Conservation (phyloP, 2,888 invertebrate species). For the Pelosia muscerda region DNA sequence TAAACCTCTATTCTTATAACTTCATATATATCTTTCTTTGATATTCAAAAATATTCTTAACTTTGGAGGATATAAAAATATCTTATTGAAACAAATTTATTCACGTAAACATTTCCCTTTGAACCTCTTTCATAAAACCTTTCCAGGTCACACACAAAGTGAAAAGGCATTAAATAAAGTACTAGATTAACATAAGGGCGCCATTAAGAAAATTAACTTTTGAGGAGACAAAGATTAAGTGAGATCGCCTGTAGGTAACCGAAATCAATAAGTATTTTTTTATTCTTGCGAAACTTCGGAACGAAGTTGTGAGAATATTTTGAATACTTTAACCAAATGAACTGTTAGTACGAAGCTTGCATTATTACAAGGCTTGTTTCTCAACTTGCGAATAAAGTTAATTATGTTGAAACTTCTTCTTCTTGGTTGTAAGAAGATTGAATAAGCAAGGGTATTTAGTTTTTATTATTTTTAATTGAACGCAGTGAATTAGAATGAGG, state of each 20-base stretch:
- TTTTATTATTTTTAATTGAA: constrained; percentile 4
- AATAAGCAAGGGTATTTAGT: constrained; percentile 4
- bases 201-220: constrained; percentile 39
- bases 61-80: neutral
- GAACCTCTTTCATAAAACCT: neutral
- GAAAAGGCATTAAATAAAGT: neutral
- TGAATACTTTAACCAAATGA: constrained; percentile 56
- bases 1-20: neutral
- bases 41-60: neutral
- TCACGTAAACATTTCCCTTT: neutral
- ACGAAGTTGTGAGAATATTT: constrained; percentile 42
- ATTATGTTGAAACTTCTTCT: constrained; percentile 33
- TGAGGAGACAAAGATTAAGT: constrained; percentile 40
- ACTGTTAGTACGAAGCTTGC: constrained; percentile 39
- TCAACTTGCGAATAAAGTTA: constrained; percentile 36
- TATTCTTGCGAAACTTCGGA: neutral
- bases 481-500: neutral
- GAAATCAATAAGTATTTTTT: constrained; percentile 6
- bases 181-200: constrained; percentile 12
- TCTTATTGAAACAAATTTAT: neutral
- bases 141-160: neutral
- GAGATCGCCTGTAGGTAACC: constrained; percentile 10
- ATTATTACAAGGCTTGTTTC: constrained; percentile 36
- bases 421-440: constrained; percentile 6
- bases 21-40: neutral